Evolutionary conservation across 1,140 invertebrate species (phyloP).

Genomic region (Platyura marginata): DNA sequence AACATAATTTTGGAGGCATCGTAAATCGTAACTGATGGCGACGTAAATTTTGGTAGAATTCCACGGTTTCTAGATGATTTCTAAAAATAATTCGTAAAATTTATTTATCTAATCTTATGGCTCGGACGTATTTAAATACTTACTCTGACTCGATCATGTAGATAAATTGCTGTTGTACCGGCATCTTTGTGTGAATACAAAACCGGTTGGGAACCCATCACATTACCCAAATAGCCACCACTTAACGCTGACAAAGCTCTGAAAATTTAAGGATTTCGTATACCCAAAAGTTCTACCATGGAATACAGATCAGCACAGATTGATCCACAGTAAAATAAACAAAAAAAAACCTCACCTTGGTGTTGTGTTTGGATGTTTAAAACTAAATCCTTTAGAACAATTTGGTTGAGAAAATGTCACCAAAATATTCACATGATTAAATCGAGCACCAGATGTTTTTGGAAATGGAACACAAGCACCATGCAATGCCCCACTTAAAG

Average conservation of each 20-base stretch:
- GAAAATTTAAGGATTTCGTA: not conserved
- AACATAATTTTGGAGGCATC: conserved; percentile 59
- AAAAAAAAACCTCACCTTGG: conserved; percentile 7
- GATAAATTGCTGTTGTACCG: conserved; percentile 53
- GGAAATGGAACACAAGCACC: conserved; percentile 87
- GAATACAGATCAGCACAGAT: too few relatives aligned
- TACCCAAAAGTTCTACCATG: not conserved
- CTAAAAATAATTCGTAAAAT: not conserved
- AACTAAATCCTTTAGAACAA: conserved; percentile 42
- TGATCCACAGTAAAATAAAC: not conserved
- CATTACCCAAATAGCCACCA: conserved; percentile 28
- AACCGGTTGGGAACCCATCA: conserved; percentile 31
- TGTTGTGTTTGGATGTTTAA: conserved; percentile 14
- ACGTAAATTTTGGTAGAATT: not conserved
- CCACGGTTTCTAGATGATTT: not conserved
- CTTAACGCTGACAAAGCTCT: conserved; percentile 55
- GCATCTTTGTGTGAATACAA: conserved; percentile 31
- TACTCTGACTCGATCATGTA: conserved; percentile 50
- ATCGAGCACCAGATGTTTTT: conserved; percentile 79
- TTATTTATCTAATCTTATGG: not conserved
- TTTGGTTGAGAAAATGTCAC: conserved; percentile 71
- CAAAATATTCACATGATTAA: conserved; percentile 67
- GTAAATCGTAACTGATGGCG: conserved; percentile 47
- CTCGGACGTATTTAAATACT: conserved; percentile 7
- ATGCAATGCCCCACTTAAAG: conserved; percentile 31